A percentile compares a stretch with the other conserved stretches of the same genome.
These are phyloP conservation scores for Neosalanx taihuensis DNA, from an alignment of 2,797 vertebrate genomes.

Conservation along the genomic window DNA sequence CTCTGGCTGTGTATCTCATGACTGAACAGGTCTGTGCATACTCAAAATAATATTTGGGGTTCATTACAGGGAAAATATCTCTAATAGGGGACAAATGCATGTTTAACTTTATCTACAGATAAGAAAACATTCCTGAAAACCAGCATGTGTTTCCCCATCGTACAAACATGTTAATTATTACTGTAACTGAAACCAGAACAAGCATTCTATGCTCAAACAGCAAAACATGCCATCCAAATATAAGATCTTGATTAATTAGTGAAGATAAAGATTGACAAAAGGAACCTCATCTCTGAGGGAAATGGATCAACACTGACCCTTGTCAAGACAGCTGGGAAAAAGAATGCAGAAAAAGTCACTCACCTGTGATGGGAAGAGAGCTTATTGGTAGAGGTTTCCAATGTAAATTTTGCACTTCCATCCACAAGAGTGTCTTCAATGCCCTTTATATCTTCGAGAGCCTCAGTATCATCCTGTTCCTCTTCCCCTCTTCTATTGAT, in stretches of 20 bases:
- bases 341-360: conserved; percentile 25
- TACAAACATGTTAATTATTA: neutral
- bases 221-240: conserved; percentile 35
- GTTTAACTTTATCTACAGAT: conserved; percentile 30
- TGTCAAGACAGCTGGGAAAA: neutral
- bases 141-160: conserved; percentile 5
- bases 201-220: conserved; percentile 42
- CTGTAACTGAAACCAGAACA: conserved; percentile 41
- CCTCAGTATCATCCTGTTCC: conserved; percentile 29
- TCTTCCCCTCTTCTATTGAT: conserved; percentile 44
- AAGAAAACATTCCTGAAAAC: conserved; percentile 33
- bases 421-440: conserved; percentile 25
- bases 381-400: conserved; percentile 32
- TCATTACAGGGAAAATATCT: conserved; percentile 47
- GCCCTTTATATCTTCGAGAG: conserved; percentile 25
- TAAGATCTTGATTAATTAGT: conserved; percentile 52
- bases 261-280: neutral
- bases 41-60: conserved; percentile 26
- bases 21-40: conserved; percentile 55
- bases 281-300: too few relatives aligned
- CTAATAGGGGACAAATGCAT: conserved; percentile 44
- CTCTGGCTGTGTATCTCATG: conserved; percentile 45
- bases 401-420: conserved; percentile 12
- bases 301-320: neutral
- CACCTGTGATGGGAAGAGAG: conserved; percentile 53